These are phyloP conservation scores for Chaetorhynchus papuensis DNA, from an alignment of 2,113 vertebrate species.

Conservation along the genomic window DNA sequence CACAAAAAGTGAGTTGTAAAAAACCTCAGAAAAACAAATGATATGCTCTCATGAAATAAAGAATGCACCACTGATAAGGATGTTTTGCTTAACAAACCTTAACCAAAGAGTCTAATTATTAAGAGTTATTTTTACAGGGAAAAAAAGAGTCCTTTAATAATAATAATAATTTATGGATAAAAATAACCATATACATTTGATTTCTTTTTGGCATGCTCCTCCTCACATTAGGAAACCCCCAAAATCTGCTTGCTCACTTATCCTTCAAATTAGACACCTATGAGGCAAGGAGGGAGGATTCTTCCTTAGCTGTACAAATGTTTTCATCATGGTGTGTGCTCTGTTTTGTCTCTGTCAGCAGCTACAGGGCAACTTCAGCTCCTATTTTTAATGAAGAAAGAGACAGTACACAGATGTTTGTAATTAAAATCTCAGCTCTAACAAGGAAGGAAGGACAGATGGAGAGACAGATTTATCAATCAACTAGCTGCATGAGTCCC, in stretches of 20 bases:
- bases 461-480: slow-evolving; percentile 39
- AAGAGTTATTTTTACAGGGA: neutral
- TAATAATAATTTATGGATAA: neutral
- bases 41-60: neutral
- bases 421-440: slow-evolving; percentile 53
- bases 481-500: neutral
- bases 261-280: neutral
- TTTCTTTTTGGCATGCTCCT: neutral
- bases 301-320: neutral
- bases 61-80: neutral
- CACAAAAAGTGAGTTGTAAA: neutral
- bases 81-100: neutral
- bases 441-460: slow-evolving; percentile 41
- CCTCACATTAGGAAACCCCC: neutral
- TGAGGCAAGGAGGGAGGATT: neutral
- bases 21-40: slow-evolving; percentile 5
- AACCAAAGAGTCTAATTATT: neutral
- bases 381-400: slow-evolving; percentile 17
- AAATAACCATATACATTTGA: neutral
- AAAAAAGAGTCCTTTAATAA: neutral
- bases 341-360: neutral
- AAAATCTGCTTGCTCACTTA: neutral
- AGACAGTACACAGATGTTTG: slow-evolving; percentile 38
- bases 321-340: neutral
- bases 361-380: neutral